phyloP scores from a whole-genome alignment of 2,113 vertebrate genomes.

The Nesoenas mayeri region DNA sequence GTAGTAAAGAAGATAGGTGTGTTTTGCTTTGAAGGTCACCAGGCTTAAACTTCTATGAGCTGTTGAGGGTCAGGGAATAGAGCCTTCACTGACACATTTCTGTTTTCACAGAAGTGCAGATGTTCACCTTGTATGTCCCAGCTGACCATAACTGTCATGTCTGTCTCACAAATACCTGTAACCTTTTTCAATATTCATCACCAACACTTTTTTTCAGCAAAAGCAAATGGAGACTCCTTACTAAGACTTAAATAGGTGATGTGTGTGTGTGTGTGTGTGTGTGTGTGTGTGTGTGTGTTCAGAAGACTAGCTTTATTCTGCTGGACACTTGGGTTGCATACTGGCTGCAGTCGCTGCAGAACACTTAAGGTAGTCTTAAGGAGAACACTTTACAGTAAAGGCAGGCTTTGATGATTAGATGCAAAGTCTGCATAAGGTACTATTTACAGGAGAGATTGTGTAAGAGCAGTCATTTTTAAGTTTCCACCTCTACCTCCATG shows the following conservation, averaged over 20 bases:
- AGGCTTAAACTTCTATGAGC: background rate
- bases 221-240: background rate
- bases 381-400: background rate
- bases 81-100: background rate
- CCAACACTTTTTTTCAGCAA: background rate
- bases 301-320: background rate
- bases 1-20: constrained; percentile 20
- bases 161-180: background rate
- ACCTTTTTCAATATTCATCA: background rate
- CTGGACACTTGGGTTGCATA: background rate
- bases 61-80: background rate
- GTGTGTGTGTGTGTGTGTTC: background rate
- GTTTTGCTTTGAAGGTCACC: constrained; percentile 39
- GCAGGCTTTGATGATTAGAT: background rate
- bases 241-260: accelerated
- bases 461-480: background rate
- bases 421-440: background rate
- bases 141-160: background rate
- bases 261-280: too few relatives aligned
- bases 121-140: accelerated
- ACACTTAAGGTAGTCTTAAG: background rate
- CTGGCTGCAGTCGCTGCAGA: background rate
- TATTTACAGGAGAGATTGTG: background rate
- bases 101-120: background rate
- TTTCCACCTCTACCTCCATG: background rate